Conservation (phyloP, 2,797 vertebrate species). For the Enteromius mattozi region DNA sequence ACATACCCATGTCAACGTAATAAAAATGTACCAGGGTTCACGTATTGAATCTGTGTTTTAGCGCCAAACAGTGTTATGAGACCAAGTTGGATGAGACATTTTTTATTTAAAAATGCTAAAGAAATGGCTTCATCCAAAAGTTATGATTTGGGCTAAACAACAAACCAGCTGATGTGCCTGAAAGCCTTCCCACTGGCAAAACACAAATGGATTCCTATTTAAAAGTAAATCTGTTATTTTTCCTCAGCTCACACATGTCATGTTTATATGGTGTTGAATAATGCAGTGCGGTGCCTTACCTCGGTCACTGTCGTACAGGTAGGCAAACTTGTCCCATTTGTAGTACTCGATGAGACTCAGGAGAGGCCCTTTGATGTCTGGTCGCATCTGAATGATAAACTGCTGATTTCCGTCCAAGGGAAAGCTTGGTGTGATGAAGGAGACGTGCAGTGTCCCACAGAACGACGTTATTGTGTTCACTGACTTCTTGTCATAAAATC, state of each 20-base stretch:
- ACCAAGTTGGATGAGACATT: no score
- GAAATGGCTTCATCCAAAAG: background rate
- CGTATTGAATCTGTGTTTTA: no score
- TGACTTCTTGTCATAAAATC: conserved; percentile 99
- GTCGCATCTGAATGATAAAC: conserved; percentile 99
- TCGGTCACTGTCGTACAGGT: conserved; percentile 97
- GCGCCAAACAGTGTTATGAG: no score
- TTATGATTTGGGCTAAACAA: conserved; percentile 8
- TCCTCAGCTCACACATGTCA: background rate
- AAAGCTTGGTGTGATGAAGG: conserved; percentile 98
- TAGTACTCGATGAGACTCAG: conserved; percentile 99
- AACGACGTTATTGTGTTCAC: conserved; percentile 99
- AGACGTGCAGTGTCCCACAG: conserved; percentile 97
- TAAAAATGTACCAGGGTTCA: no score
- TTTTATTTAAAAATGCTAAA: background rate
- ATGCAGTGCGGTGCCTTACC: conserved; percentile 78
- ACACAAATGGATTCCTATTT: background rate
- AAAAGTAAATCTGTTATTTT: background rate
- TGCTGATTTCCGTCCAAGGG: conserved; percentile 95
- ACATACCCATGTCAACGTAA: no score
- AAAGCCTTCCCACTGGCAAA: background rate
- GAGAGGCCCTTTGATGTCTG: conserved; percentile 96
- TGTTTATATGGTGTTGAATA: conserved; percentile 11
- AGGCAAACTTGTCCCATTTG: conserved; percentile 99
- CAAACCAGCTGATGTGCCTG: background rate